A percentile compares a stretch with the other conserved stretches of the same genome.
Evolutionary conservation across 2,888 invertebrate species (phyloP).

Genomic region (Ariolimax columbianus): DNA sequence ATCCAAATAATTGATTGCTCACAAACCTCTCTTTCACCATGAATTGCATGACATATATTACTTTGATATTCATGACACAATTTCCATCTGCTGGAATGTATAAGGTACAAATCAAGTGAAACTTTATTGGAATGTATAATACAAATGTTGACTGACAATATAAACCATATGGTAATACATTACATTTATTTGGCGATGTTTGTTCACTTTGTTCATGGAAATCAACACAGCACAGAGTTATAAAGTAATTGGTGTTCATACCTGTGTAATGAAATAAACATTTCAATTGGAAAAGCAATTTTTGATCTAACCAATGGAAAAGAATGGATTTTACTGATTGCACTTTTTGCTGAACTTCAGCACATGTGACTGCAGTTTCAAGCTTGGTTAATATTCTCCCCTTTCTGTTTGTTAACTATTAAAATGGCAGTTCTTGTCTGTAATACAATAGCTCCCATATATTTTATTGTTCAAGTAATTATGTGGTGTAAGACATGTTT

Average conservation of each 20-base stretch:
- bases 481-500: neutral
- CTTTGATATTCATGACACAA: neutral
- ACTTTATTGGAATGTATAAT: neutral
- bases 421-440: neutral
- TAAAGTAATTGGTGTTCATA: neutral
- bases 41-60: neutral
- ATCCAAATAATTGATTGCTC: conserved; percentile 13
- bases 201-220: neutral
- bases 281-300: neutral
- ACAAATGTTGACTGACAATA: neutral
- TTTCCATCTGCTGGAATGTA: neutral
- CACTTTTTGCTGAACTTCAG: neutral
- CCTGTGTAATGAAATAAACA: neutral
- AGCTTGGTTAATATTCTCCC: neutral
- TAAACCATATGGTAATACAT: neutral
- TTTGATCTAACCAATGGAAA: neutral
- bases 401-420: neutral
- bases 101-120: too few species aligned
- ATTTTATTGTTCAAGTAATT: neutral
- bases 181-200: neutral
- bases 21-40: conserved; percentile 1
- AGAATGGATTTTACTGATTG: neutral
- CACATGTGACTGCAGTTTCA: neutral
- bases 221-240: neutral
- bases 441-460: neutral